Conservation (phyloP, 2,797 vertebrate species). For the Amblyopsis hoosieri region DNA sequence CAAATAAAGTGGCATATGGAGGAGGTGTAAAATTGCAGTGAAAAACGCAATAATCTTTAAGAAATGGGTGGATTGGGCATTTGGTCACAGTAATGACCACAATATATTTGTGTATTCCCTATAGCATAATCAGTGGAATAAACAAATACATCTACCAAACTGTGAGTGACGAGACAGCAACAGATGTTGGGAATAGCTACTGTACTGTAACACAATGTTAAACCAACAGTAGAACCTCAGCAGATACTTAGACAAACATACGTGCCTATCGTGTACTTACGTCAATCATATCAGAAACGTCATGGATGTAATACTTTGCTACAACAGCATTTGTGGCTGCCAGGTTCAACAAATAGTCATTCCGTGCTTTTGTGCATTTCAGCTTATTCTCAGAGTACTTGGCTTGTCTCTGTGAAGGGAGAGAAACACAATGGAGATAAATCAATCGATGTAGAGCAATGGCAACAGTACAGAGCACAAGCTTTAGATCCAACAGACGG, state of each 20-base stretch:
- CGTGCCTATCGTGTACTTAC: constrained; percentile 79
- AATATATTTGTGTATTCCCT: constrained; percentile 17
- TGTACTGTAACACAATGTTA: constrained; percentile 41
- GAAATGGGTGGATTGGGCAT: too few species aligned
- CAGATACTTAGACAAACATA: constrained; percentile 61
- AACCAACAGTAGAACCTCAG: constrained; percentile 56
- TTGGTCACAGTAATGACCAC: background rate
- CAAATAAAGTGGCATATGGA: background rate
- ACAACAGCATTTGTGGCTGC: constrained; percentile 94
- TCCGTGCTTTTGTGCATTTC: constrained; percentile 97
- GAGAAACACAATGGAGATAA: constrained; percentile 38
- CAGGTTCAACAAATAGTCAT: constrained; percentile 96
- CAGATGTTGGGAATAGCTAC: constrained; percentile 64
- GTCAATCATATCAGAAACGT: constrained; percentile 96
- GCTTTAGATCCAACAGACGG: constrained; percentile 33
- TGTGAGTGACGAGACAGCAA: constrained; percentile 38
- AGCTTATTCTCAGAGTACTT: constrained; percentile 99
- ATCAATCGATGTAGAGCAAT: constrained; percentile 18
- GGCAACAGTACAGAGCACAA: constrained; percentile 14
- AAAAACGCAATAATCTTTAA: too few species aligned
- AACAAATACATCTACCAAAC: constrained; percentile 57
- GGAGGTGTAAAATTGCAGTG: too few species aligned
- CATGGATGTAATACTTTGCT: constrained; percentile 98
- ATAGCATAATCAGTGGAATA: constrained; percentile 15
- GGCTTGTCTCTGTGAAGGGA: constrained; percentile 88